Evolutionary conservation across 1,140 invertebrate genomes (phyloP).

Genomic region (Uloborus diversus): DNA sequence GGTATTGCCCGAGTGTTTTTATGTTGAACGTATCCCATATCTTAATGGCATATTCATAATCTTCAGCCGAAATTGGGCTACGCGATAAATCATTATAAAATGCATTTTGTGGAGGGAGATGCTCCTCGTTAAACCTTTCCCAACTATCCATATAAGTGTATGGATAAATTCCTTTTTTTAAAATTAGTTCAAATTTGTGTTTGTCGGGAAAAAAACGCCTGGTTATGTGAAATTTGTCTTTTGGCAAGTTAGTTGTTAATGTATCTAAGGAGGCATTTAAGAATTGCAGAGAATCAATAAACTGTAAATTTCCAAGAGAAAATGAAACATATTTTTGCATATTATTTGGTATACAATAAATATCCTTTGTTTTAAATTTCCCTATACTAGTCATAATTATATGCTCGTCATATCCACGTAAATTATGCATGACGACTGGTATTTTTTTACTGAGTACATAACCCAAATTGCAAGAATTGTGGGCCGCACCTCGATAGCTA

Average conservation of each 20-base stretch:
- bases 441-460: background rate
- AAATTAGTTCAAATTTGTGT: background rate
- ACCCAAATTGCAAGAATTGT: background rate
- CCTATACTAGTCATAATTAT: background rate
- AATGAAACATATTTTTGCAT: background rate
- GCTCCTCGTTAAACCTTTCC: background rate
- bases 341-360: background rate
- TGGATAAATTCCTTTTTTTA: background rate
- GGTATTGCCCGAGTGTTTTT: background rate
- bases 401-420: background rate
- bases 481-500: background rate
- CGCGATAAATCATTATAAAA: background rate
- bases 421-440: background rate
- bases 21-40: background rate
- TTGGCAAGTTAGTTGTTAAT: background rate
- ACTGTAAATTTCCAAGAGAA: background rate
- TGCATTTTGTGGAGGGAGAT: background rate
- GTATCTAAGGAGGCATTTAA: background rate
- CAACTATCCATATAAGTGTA: background rate
- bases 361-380: background rate
- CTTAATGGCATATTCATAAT: background rate
- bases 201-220: background rate
- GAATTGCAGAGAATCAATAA: constrained; percentile 2
- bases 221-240: background rate
- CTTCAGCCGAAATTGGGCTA: background rate